Evolutionary conservation across 2,797 vertebrate genomes (phyloP).

Genomic region (Artibeus jamaicensis): DNA sequence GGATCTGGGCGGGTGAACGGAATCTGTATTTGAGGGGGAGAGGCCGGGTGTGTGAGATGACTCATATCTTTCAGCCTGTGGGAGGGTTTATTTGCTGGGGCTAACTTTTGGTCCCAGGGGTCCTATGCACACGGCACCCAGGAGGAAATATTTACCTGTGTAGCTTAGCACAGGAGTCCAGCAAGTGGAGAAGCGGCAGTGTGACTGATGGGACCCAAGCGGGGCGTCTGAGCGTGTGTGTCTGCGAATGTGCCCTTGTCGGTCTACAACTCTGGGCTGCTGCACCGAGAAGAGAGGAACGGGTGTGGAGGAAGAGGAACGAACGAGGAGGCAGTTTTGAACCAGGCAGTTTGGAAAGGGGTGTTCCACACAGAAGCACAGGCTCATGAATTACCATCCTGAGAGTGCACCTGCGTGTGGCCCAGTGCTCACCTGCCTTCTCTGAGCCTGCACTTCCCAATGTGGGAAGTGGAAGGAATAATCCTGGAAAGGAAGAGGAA

Average conservation of each 20-base stretch:
- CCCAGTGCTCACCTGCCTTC: background rate
- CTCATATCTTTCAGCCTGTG: slow-evolving; percentile 63
- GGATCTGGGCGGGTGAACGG: slow-evolving; percentile 63
- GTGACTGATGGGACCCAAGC: rapidly evolving
- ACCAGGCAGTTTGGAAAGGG: background rate
- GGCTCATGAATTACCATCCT: background rate
- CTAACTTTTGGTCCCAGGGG: background rate
- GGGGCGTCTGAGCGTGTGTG: rapidly evolving
- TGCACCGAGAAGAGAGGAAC: background rate
- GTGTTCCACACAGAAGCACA: background rate
- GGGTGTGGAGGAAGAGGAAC: background rate
- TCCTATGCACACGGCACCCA: background rate
- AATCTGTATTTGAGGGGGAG: slow-evolving; percentile 61
- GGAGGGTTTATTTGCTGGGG: slow-evolving; percentile 56
- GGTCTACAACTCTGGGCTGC: background rate
- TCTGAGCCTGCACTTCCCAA: background rate
- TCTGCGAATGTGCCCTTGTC: rapidly evolving
- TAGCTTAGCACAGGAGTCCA: background rate
- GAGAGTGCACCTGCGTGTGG: background rate
- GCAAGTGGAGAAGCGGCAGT: rapidly evolving
- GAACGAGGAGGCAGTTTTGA: background rate
- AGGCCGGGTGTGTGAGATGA: slow-evolving; percentile 66
- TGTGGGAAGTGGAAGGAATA: background rate
- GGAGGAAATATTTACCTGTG: background rate
- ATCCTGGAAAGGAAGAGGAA: rapidly evolving